These are phyloP conservation scores for Caenorhabditis japonica DNA, from an alignment of 2,888 invertebrate genomes.

Conservation along the genomic window DNA sequence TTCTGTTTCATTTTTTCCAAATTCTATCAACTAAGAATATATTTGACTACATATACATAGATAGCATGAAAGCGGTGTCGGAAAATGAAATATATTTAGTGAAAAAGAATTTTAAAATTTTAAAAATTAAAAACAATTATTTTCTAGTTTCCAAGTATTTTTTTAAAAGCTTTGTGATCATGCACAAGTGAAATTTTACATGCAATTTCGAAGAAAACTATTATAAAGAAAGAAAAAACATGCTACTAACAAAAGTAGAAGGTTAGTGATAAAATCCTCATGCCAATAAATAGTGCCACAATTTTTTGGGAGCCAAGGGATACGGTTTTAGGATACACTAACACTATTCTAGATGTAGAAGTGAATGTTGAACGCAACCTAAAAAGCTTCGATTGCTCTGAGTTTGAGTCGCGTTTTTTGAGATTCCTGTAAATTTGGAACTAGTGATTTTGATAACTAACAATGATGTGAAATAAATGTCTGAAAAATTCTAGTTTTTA, in stretches of 20 bases:
- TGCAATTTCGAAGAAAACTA: too few species aligned
- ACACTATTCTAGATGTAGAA: slow-evolving; percentile 65
- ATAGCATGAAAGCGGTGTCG: slow-evolving; percentile 43
- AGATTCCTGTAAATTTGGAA: slow-evolving; percentile 27
- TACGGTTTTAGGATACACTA: too few species aligned
- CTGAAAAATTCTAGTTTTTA: too few species aligned
- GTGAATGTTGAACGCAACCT: slow-evolving; percentile 62
- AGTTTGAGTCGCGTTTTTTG: slow-evolving; percentile 50
- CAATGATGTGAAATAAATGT: too few species aligned
- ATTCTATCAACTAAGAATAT: slow-evolving; percentile 23
- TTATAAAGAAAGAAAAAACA: slow-evolving; percentile 3
- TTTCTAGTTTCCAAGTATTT: too few species aligned
- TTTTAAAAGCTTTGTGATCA: too few species aligned
- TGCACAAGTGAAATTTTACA: too few species aligned
- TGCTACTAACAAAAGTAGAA: slow-evolving; percentile 1
- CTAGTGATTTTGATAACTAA: neutral
- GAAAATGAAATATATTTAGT: slow-evolving; percentile 17
- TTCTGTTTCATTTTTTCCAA: neutral
- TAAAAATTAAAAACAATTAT: too few species aligned
- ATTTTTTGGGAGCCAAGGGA: neutral
- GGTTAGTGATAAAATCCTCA: slow-evolving; percentile 12
- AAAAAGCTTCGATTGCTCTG: slow-evolving; percentile 51
- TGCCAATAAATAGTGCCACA: too few species aligned
- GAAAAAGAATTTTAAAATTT: neutral
- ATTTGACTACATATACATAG: slow-evolving; percentile 30